phyloP scores from a whole-genome alignment of 1,140 invertebrate species.

The Mactra quadrangularis region DNA sequence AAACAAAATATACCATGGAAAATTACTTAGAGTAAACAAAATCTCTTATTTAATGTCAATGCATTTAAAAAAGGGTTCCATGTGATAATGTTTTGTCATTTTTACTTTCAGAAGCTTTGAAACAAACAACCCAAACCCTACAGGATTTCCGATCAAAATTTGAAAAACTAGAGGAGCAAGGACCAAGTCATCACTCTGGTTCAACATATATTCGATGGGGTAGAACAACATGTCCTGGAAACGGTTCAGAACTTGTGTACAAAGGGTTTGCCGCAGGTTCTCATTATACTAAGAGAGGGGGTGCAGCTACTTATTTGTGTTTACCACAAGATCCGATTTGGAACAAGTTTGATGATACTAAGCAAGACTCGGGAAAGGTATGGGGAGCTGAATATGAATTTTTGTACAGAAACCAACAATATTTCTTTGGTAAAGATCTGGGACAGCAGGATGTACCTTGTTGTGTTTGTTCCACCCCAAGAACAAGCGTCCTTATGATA shows the following conservation, averaged over 20 bases:
- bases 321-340: slow-evolving; percentile 17
- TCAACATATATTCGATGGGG: slow-evolving; percentile 10
- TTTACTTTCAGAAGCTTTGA: no score
- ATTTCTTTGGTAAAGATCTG: not conserved
- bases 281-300: slow-evolving; percentile 6
- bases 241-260: slow-evolving; percentile 1
- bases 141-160: no score
- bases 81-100: no score
- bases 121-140: no score
- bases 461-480: slow-evolving; percentile 45
- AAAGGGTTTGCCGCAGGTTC: slow-evolving; percentile 11
- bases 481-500: slow-evolving; percentile 56
- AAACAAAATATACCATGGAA: no score
- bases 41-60: no score
- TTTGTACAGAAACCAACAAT: not conserved
- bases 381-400: slow-evolving; percentile 32
- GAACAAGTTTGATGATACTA: not conserved
- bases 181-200: not conserved
- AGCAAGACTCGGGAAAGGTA: not conserved
- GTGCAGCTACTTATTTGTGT: slow-evolving; percentile 1
- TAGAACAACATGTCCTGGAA: slow-evolving; percentile 9
- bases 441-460: slow-evolving; percentile 56
- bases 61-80: no score
- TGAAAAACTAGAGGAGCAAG: no score
- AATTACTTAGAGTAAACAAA: no score